These are phyloP conservation scores for Ferdinandea cuprea DNA, from an alignment of 2,888 invertebrate species.

Conservation along the genomic window DNA sequence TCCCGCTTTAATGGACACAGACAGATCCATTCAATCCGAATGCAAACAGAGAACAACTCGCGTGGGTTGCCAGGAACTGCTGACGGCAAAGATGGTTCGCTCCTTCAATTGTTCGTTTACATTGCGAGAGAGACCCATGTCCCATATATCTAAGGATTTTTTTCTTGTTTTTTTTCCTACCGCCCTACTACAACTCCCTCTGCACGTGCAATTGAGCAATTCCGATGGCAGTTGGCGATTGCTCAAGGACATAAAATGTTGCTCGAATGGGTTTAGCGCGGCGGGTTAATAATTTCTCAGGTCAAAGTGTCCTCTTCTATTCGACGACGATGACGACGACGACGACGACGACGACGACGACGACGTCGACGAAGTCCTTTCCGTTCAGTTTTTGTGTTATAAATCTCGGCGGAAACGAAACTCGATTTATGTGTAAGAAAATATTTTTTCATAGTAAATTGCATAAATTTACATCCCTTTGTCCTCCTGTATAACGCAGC, in stretches of 20 bases:
- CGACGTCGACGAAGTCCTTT: conserved; percentile 28
- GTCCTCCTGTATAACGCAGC: conserved; percentile 22
- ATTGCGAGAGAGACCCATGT: conserved; percentile 21
- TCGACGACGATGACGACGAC: too few relatives aligned
- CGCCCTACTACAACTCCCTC: conserved; percentile 40
- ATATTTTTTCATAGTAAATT: conserved; percentile 60
- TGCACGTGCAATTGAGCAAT: conserved; percentile 75
- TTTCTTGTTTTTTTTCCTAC: conserved; percentile 40
- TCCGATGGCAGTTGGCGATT: conserved; percentile 66
- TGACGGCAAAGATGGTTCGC: conserved; percentile 36
- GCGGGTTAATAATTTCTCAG: conserved; percentile 55
- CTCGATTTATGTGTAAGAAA: conserved; percentile 38
- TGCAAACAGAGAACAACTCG: conserved; percentile 61
- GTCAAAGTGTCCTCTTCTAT: conserved; percentile 24
- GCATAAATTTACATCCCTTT: conserved; percentile 66
- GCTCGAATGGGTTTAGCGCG: conserved; percentile 31
- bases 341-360: too few relatives aligned
- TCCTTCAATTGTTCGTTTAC: conserved; percentile 43
- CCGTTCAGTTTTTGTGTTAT: conserved; percentile 25
- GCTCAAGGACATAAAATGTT: conserved; percentile 59
- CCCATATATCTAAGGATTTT: conserved; percentile 26
- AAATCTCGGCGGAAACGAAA: conserved; percentile 51
- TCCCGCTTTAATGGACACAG: conserved; percentile 74
- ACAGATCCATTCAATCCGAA: conserved; percentile 70
- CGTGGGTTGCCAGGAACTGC: background rate